phyloP scores from a whole-genome alignment of 2,797 vertebrate species.

The Parambassis ranga region DNA sequence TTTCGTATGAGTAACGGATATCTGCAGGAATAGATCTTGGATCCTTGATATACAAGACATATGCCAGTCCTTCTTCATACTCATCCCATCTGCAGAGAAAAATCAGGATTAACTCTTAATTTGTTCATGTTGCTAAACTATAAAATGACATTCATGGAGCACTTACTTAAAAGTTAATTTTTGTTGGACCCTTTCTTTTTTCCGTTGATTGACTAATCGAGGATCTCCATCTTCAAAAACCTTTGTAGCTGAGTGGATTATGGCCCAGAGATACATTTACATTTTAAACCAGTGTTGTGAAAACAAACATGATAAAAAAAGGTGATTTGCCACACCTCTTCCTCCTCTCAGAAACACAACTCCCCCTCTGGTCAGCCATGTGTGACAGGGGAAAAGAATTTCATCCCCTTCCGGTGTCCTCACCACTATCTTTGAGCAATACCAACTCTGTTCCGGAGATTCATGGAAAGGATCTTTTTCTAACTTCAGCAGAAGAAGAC shows the following conservation, averaged over 20 bases:
- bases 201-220: constrained; percentile 37
- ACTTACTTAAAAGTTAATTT: constrained; percentile 54
- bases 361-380: constrained; percentile 67
- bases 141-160: too few relatives aligned
- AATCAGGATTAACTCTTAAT: too few relatives aligned
- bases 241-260: constrained; percentile 57
- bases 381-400: constrained; percentile 69
- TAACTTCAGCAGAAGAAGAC: constrained; percentile 45
- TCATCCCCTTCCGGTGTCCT: constrained; percentile 60
- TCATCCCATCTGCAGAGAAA: constrained; percentile 4
- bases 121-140: too few relatives aligned
- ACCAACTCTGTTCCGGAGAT: constrained; percentile 66
- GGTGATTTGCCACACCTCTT: constrained; percentile 54
- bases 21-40: constrained; percentile 3
- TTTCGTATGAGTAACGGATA: constrained; percentile 12
- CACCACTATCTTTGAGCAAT: constrained; percentile 64
- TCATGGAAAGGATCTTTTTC: constrained; percentile 42
- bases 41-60: not conserved
- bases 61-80: constrained; percentile 3
- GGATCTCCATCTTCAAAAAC: constrained; percentile 47
- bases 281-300: too few relatives aligned
- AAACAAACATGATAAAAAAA: too few relatives aligned
- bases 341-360: constrained; percentile 70
- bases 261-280: too few relatives aligned
- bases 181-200: constrained; percentile 27